Evolutionary conservation across 2,113 vertebrate species (phyloP).

Genomic region (Ailuropoda melanoleuca): DNA sequence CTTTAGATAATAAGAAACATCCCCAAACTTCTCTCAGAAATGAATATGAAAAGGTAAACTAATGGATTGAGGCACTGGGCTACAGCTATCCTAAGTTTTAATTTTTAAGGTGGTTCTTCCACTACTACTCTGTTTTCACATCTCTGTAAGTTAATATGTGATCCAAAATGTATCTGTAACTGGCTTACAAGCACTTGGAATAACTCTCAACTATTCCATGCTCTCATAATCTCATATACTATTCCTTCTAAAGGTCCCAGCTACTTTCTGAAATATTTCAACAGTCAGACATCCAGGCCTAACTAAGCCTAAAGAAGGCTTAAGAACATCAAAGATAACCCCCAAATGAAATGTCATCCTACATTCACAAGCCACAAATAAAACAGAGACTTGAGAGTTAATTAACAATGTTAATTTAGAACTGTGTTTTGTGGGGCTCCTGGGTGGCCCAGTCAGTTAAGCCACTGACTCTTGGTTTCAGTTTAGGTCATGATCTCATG

Average conservation of each 20-base stretch:
- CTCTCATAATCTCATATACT: neutral
- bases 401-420: neutral
- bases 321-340: neutral
- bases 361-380: neutral
- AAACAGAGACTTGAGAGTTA: neutral
- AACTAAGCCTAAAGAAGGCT: neutral
- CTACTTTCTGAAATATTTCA: neutral
- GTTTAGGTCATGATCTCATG: neutral
- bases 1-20: neutral
- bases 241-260: neutral
- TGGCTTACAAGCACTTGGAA: neutral
- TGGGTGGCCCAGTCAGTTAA: neutral
- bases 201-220: neutral
- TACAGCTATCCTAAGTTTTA: neutral
- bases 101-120: neutral
- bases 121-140: neutral
- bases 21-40: neutral
- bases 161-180: neutral
- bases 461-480: neutral
- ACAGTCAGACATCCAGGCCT: neutral
- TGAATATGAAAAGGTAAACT: constrained; percentile 15
- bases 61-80: neutral
- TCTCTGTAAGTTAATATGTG: neutral
- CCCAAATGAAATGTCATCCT: neutral
- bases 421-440: neutral